A percentile compares a stretch with the other conserved stretches of the same genome.
Conservation (phyloP, 2,888 invertebrate genomes). For the Dicyrtoma fusca region DNA sequence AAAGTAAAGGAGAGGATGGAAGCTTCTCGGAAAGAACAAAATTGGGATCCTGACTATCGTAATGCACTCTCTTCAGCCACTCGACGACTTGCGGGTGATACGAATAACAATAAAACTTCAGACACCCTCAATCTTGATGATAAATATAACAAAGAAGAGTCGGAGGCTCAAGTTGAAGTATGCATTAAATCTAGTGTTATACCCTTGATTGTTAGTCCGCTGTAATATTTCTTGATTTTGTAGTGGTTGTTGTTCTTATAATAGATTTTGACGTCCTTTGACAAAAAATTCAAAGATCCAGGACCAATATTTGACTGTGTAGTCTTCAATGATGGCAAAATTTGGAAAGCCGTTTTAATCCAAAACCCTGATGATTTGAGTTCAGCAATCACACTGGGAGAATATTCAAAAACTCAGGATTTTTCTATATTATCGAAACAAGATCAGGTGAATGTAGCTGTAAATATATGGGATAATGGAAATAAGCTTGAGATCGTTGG, state of each 20-base stretch:
- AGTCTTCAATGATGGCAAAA: conserved; percentile 83
- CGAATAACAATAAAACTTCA: conserved; percentile 29
- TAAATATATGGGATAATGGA: conserved; percentile 90
- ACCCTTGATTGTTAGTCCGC: not conserved
- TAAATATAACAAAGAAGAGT: conserved; percentile 83
- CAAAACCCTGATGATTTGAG: conserved; percentile 6
- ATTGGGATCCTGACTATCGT: conserved; percentile 85
- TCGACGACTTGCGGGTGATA: conserved; percentile 40
- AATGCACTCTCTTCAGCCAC: conserved; percentile 75
- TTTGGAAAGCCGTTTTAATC: conserved; percentile 54
- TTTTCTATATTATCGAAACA: conserved; percentile 57
- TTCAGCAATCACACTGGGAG: conserved; percentile 73
- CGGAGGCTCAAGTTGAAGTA: conserved; percentile 82
- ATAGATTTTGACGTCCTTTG: conserved; percentile 70
- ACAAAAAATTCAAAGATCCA: conserved; percentile 84
- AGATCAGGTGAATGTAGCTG: conserved; percentile 83
- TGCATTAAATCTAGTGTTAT: not conserved
- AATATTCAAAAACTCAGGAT: conserved; percentile 61
- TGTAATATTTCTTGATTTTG: not conserved
- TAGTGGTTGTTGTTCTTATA: not conserved
- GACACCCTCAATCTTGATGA: conserved; percentile 66
- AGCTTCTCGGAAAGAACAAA: conserved; percentile 75
- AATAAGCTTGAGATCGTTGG: conserved; percentile 90
- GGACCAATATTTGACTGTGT: conserved; percentile 94
- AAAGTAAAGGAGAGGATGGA: conserved; percentile 79